A percentile compares a stretch with the other conserved stretches of the same genome.
These are phyloP conservation scores for Phrynocephalus versicolor DNA, from an alignment of 2,113 vertebrate genomes.

Conservation along the genomic window DNA sequence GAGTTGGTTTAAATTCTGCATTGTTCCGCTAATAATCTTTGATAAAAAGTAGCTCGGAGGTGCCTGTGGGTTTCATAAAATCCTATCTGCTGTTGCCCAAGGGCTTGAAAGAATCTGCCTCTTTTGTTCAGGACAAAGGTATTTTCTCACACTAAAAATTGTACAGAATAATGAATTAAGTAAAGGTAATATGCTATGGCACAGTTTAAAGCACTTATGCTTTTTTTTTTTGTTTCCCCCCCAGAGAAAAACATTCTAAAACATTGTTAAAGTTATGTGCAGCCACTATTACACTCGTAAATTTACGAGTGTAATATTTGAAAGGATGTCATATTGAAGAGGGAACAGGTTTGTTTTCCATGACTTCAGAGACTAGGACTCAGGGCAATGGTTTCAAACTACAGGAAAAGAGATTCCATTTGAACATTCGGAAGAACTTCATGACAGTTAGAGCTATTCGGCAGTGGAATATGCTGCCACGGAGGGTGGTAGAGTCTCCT, in stretches of 20 bases:
- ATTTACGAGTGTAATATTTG: too few relatives aligned
- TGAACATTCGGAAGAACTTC: too few relatives aligned
- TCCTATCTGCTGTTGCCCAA: constrained; percentile 43
- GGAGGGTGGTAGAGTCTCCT: too few relatives aligned
- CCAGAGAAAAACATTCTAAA: background rate
- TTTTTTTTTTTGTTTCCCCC: background rate
- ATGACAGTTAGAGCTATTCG: too few relatives aligned
- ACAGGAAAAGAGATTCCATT: too few relatives aligned
- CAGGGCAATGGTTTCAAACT: too few relatives aligned
- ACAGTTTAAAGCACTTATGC: background rate
- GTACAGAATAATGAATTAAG: constrained; percentile 51
- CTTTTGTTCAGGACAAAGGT: constrained; percentile 24
- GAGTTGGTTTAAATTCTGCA: constrained; percentile 34
- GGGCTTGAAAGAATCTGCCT: constrained; percentile 39
- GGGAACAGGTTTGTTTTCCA: too few relatives aligned
- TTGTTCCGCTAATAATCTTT: constrained; percentile 40
- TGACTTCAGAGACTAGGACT: too few relatives aligned
- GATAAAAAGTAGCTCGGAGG: constrained; percentile 46
- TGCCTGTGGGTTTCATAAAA: constrained; percentile 42
- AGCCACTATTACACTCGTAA: background rate
- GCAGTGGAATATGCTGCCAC: too few relatives aligned
- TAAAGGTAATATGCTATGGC: constrained; percentile 14
- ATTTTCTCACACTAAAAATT: constrained; percentile 49
- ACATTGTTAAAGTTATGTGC: background rate
- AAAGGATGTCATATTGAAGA: too few relatives aligned